Evolutionary conservation across 1,140 invertebrate species (phyloP), one percentile per base, ranked within the genome.

Genomic region (Andricus grossulariae): DNA sequence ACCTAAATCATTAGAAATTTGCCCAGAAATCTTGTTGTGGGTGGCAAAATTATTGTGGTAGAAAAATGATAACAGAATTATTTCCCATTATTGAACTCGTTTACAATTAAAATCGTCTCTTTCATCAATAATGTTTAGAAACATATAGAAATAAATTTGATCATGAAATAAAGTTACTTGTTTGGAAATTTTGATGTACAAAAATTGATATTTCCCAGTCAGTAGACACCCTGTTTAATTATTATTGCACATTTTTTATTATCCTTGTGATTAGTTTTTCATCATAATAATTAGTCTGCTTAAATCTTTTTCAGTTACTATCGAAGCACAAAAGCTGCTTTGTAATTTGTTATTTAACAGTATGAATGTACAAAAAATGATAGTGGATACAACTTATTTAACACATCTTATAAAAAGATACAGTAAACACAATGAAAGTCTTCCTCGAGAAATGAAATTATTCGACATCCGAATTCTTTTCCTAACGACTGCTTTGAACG

Each of bases 291-390:
- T 86, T 90, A 75, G 1, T 66, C 32, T 75, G 50, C 0, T 13
- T 76, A 87, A 92, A 13, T 91, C 92, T 79, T 80, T 93, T 92
- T 50, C 87, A 94, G 94, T 94, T 80, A 93, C 93, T 13, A 86
- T 96, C 10, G 97, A 98, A 90, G 95, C 96, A 0, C 89, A 97
- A 66, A 99, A 98, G 91, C 95, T 97, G 86, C 88, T 99, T 3
- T 98, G 96, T 86, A 99, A 99, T 91, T 90, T 98, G 57, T 92
- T 98, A 66, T 98, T 94, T 87, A 97, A 98, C 87, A 97, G 95
- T 91, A 85, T 89, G 70, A 93, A 93, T 60, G 94, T 95, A 0
- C 94, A 95, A 79, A 92, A 92, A 75, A 90, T 95, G 51, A 95
- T 96, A 89, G 92, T 94, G 70, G 92, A 94, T 80, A 96, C 95